Conservation (phyloP, 2,797 vertebrate species). For the Coendou prehensilis region DNA sequence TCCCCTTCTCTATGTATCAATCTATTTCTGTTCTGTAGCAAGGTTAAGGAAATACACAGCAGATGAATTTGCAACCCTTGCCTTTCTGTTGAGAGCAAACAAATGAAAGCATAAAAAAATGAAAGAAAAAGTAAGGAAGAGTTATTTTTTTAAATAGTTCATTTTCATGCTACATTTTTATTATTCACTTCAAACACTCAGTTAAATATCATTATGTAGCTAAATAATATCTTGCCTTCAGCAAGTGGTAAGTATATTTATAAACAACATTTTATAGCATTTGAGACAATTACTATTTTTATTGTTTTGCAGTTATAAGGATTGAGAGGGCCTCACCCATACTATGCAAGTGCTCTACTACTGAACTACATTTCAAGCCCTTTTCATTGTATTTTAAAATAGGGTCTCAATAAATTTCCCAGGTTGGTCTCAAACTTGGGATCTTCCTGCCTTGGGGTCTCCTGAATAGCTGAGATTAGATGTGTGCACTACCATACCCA, state of each 20-base stretch:
- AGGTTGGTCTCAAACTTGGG: background rate
- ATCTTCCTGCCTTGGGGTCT: background rate
- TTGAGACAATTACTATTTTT: background rate
- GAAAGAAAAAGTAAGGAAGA: background rate
- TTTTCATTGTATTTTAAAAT: background rate
- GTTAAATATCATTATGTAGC: background rate
- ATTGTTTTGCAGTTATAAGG: background rate
- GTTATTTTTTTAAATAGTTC: background rate
- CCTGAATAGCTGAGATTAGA: background rate
- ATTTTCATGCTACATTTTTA: constrained; percentile 32
- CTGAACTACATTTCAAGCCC: background rate
- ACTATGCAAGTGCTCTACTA: background rate
- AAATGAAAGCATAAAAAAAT: background rate
- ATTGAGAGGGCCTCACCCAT: background rate
- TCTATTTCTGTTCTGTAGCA: background rate
- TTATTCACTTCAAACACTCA: constrained; percentile 1
- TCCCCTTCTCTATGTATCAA: background rate
- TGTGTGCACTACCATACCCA: background rate
- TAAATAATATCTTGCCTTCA: constrained; percentile 52
- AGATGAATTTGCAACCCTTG: background rate
- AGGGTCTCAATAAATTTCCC: background rate
- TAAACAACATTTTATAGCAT: background rate
- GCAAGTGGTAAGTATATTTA: constrained; percentile 42
- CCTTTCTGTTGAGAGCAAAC: background rate
- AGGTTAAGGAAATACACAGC: background rate